Percentiles rank a stretch among this genome's conserved stretches.
These are phyloP conservation scores for Acronicta aceris DNA, from an alignment of 2,888 invertebrate genomes.

Conservation along the genomic window DNA sequence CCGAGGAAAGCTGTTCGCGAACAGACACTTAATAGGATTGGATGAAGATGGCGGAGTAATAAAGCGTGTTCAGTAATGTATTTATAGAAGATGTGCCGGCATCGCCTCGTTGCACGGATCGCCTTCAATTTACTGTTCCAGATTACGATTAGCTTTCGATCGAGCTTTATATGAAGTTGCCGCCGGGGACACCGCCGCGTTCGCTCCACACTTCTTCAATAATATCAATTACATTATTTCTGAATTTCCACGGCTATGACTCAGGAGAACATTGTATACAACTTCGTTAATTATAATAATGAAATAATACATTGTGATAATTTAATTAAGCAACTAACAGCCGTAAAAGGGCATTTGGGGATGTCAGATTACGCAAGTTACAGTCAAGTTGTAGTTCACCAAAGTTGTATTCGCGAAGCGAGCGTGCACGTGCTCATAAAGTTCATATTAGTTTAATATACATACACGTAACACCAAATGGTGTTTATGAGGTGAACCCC, in stretches of 20 bases:
- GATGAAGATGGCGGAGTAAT: constrained; percentile 87
- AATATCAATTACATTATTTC: constrained; percentile 53
- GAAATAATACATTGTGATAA: constrained; percentile 75
- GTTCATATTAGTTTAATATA: constrained; percentile 49
- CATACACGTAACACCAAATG: constrained; percentile 26
- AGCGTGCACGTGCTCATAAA: constrained; percentile 50
- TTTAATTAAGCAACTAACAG: constrained; percentile 71
- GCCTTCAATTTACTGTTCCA: constrained; percentile 78
- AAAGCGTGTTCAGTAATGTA: constrained; percentile 88
- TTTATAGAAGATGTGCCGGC: constrained; percentile 82
- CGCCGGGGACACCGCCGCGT: constrained; percentile 27
- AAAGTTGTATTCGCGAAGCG: constrained; percentile 33
- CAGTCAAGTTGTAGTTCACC: constrained; percentile 44
- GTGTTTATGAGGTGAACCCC: constrained; percentile 38
- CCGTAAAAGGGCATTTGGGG: constrained; percentile 66
- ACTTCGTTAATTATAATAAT: constrained; percentile 75
- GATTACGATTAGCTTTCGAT: constrained; percentile 77
- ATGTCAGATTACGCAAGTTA: constrained; percentile 54
- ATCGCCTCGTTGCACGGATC: constrained; percentile 74
- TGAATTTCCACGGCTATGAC: constrained; percentile 26
- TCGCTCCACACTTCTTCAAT: constrained; percentile 46
- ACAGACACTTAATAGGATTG: constrained; percentile 87
- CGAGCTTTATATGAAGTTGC: constrained; percentile 63
- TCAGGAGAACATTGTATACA: constrained; percentile 57
- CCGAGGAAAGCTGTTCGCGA: constrained; percentile 76